Base-by-base conservation (phyloP, 1,140 invertebrate genomes). In the Stegodyphus mimosarum region DNA sequence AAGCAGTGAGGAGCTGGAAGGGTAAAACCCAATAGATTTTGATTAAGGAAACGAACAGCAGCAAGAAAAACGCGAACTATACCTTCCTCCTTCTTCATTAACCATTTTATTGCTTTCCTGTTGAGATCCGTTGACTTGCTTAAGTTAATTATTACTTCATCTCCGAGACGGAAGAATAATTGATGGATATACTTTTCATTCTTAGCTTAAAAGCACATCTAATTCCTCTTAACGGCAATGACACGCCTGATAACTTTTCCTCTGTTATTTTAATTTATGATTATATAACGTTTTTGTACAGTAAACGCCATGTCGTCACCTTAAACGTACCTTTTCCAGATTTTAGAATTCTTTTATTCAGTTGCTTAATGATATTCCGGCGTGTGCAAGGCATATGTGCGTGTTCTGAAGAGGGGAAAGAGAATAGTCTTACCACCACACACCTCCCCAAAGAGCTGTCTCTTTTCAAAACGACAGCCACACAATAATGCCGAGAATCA, bases 101-200 rank as follows among this genome's bases (percentile, higher is more conserved):
- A 73, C 71, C 52, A 73, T 83, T 60, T 83, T 74, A 18, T 73
- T 66, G 55, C 66, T 55, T 18, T 33, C 33, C 52, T n/a, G 51
- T 53, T 13, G 53, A 77, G 63, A n/a, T 60, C 15, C n/a, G 49
- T 63, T 52, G 69, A 80, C 18, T 80, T 70, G 51, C 55, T 52
- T 80, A 80, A 71, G 67, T 80, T 80, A 83, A 83, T 83, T 66
- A 83, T 60, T 80, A 80, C 67, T 71, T 48, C 18, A n/a, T 60
- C 79, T 51, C 48, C 71, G 64, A 53, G 18, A 33, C 10, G 53
- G 11, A 7, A 71, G 48, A 80, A 60, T 71, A 74, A 67, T 73
- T 83, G 60, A 72, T 72, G 73, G 55, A 73, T 13, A 50, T 73
- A 81, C 73, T 70, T 64, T 64, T 64, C 33, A 60, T 73, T n/a